Evolutionary conservation across 1,140 invertebrate genomes (phyloP), one percentile per base, ranked within the genome.

Genomic region (Ruditapes philippinarum): DNA sequence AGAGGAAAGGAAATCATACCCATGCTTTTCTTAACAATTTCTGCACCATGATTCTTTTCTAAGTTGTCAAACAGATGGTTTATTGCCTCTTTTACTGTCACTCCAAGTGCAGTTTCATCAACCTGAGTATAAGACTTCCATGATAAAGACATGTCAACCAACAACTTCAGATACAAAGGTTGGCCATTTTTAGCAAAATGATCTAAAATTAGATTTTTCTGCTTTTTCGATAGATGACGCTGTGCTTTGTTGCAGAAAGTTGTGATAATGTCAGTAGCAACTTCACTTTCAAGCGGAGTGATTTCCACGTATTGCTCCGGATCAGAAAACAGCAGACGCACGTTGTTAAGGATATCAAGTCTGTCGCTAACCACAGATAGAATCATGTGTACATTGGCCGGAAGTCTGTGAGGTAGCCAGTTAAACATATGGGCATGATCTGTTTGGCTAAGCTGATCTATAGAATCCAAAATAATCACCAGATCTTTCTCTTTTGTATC

Each of bases 331-430:
- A 81, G 40, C 12, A 84, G 57, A 51, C 57, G 68, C 17, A 93
- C 38, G 22, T 89, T 94, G 14, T 91, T 81, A 2, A 94, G 89
- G 42, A 91, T 74, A n/a, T 93, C 87, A 57, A 88, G 80, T 51
- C 92, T 87, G 60, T 93, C 88, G 14, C 94, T 91, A 40, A 95
- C 85, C n/a, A 93, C 92, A 12, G 95, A 95, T 14, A 99, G 97
- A 38, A 99, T 97, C 91, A 99, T 97, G 74, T 91, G 88, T 25
- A 94, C 91, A 81, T 91, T 90, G 28, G 62, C 25, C 9, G 94
- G 93, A 14, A 95, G 85, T n/a, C 81, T 79, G 2, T 80, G 91
- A 57, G 93, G 93, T 42, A 95, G 38, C 95, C 95, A 95, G 62
- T 89, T 82, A 40, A 94, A 79, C 17, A 70, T 90, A 81, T 92